Conservation (phyloP, 2,888 invertebrate species). For the Balanococcus diminutus region DNA sequence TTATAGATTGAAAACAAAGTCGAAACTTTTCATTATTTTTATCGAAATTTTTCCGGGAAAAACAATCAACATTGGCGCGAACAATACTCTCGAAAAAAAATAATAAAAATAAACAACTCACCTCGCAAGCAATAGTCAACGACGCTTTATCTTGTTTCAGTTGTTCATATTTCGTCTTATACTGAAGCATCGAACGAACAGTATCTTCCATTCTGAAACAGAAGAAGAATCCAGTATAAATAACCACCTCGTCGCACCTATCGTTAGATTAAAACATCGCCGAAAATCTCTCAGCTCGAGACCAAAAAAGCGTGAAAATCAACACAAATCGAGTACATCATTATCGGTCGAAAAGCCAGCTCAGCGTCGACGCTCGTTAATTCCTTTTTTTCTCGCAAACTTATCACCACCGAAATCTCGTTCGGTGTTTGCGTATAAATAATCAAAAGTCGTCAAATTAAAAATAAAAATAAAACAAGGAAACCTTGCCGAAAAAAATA, state of each 20-base stretch:
- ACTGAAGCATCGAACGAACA: slow-evolving; percentile 74
- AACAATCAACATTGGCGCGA: too few species aligned
- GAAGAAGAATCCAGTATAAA: slow-evolving; percentile 48
- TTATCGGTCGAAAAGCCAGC: not conserved
- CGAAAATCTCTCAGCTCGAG: not conserved
- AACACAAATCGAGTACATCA: slow-evolving; percentile 12
- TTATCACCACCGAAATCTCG: not conserved
- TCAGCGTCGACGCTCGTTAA: not conserved
- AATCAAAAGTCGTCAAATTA: slow-evolving; percentile 9
- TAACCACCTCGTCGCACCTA: not conserved
- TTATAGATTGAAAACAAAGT: too few species aligned
- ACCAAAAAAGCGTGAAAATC: not conserved
- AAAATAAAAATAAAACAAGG: not conserved
- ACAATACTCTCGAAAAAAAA: too few species aligned
- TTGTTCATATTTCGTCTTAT: slow-evolving; percentile 76
- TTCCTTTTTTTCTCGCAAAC: not conserved
- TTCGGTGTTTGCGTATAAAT: not conserved
- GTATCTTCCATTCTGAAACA: slow-evolving; percentile 77
- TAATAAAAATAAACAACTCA: too few species aligned
- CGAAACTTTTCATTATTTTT: too few species aligned
- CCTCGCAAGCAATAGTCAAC: slow-evolving; percentile 75
- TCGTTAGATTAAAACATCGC: not conserved
- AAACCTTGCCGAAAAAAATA: not conserved
- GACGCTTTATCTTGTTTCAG: slow-evolving; percentile 76
- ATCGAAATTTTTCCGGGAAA: too few species aligned